phyloP scores from a whole-genome alignment of 2,888 invertebrate genomes.

The Griposia aprilina region DNA sequence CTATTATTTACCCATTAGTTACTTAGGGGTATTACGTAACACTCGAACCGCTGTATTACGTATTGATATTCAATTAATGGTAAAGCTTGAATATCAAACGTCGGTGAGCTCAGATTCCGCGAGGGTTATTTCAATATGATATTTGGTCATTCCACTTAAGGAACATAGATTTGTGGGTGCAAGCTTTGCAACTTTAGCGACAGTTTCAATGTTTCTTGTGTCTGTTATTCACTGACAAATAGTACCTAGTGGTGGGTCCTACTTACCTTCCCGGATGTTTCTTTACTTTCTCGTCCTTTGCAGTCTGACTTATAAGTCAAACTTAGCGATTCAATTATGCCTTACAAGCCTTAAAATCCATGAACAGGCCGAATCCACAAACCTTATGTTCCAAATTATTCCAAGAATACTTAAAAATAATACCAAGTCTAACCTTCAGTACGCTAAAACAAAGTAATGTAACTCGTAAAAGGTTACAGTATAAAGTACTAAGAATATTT shows the following conservation, averaged over 20 bases:
- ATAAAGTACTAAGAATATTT: slow-evolving; percentile 30
- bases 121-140: slow-evolving; percentile 5
- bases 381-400: background rate
- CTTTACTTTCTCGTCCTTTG: background rate
- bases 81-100: slow-evolving; percentile 55
- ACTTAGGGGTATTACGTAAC: slow-evolving; percentile 71
- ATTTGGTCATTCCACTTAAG: slow-evolving; percentile 12
- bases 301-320: background rate
- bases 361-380: background rate
- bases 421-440: background rate
- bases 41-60: slow-evolving; percentile 66
- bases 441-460: slow-evolving; percentile 12
- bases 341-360: background rate
- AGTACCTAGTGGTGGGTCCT: too few relatives aligned
- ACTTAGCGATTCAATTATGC: background rate
- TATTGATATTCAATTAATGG: slow-evolving; percentile 69
- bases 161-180: background rate
- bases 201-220: background rate
- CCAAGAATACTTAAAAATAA: slow-evolving; percentile 14
- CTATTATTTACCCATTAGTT: slow-evolving; percentile 75
- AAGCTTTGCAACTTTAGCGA: background rate
- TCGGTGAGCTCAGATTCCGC: slow-evolving; percentile 18
- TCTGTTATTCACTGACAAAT: background rate
- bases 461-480: slow-evolving; percentile 21
- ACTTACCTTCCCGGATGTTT: background rate